Base-by-base conservation (phyloP, 2,888 invertebrate species). In the Boloria selene region DNA sequence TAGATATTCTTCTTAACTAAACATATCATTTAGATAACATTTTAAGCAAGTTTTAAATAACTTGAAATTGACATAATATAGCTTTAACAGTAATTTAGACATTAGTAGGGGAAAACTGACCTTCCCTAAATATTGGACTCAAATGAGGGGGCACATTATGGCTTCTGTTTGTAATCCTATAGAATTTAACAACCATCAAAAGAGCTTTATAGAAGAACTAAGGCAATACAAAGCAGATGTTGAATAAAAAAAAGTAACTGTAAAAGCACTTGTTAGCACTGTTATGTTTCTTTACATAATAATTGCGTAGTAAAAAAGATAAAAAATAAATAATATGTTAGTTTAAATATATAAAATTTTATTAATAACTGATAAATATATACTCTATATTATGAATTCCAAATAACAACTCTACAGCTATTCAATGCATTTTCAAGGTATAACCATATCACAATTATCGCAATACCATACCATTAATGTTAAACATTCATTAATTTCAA, bases 371-470 rank as follows among this genome's bases (percentile, higher is more conserved):
- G 31, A 38, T 38, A 38, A 38, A 38, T 38, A 38, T 0, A 2
- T 38, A 10, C 31, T 22, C 17, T 67, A 67, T 67, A 59, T 67
- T 67, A 67, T 67, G 16, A 59, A 58, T 63, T 63, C 54, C 47
- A 58, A 58, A n/a, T 56, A 64, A 58, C 65, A 63, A 64, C 60
- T 63, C 53, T 17, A 65, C 56, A 31, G 51, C 42, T 22, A 55
- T 68, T 59, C 38, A 6, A 45, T 22, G 58, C 47, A 65, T 65
- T 59, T 64, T 42, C 13, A 54, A 63, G 31, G 59, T 14, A 17
- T 47, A 58, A 31, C 26, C 17, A 38, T 38, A 38, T 49, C 14
- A 47, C 26, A 26, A 49, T 49, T 49, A 59, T 59, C 49, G 17
- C 17, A 26, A 49, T 31, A 17, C 6, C 13, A 38, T 56, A 22